phyloP scores from a whole-genome alignment of 2,797 vertebrate species.

The Tenualosa ilisha region DNA sequence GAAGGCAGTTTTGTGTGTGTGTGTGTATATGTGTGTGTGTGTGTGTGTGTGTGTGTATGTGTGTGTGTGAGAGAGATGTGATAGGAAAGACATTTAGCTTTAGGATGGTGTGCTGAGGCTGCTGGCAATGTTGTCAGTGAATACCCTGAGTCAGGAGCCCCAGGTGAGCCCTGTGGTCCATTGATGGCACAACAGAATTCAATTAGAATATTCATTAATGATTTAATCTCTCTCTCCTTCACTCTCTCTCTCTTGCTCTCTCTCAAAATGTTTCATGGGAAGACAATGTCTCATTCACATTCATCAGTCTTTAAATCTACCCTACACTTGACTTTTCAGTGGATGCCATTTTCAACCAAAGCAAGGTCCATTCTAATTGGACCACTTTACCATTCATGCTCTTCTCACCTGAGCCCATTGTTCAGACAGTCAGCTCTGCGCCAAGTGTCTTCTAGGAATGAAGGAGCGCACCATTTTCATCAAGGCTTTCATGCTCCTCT shows the following conservation, averaged over 20 bases:
- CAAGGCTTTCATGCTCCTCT: not conserved
- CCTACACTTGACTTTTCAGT: not conserved
- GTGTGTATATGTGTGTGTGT: not conserved
- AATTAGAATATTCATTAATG: constrained; percentile 53
- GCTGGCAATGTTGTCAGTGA: not conserved
- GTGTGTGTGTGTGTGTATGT: not conserved
- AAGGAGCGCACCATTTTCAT: not conserved
- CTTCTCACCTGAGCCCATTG: not conserved
- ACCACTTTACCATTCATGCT: not conserved
- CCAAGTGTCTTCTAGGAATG: not conserved
- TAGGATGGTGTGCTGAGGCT: not conserved
- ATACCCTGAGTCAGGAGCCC: not conserved
- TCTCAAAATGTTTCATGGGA: constrained; percentile 29
- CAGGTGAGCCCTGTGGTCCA: not conserved
- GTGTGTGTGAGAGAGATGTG: not conserved
- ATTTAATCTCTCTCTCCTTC: not conserved
- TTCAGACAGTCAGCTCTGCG: not conserved
- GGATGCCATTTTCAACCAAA: not conserved
- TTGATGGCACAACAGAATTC: constrained; percentile 20
- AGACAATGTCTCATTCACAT: not conserved
- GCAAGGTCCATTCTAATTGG: not conserved
- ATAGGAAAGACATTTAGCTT: not conserved
- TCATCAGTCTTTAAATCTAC: not conserved
- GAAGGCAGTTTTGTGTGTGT: not conserved
- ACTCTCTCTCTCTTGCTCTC: not conserved